Conservation (phyloP, 2,113 vertebrate species). For the Bucco capensis region DNA sequence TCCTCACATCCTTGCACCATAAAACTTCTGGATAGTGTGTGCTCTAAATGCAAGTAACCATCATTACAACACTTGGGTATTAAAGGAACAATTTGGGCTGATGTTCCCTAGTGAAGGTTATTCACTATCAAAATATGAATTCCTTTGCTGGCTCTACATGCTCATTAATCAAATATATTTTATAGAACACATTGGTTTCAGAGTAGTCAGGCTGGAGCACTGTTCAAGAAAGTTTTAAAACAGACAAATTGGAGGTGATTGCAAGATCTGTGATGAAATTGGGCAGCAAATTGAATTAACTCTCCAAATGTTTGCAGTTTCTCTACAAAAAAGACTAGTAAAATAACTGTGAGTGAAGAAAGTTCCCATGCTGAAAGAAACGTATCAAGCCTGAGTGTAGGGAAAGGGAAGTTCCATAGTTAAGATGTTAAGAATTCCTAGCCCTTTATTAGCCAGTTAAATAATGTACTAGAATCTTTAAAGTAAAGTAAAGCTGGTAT, state of each 20-base stretch:
- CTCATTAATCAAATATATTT: conserved; percentile 17
- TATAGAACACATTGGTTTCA: neutral
- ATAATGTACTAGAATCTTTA: neutral
- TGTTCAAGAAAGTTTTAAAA: neutral
- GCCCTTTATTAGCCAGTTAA: neutral
- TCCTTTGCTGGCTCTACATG: neutral
- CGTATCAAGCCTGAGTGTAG: neutral
- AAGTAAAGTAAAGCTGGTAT: neutral
- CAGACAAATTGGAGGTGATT: neutral
- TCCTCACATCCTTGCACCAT: neutral
- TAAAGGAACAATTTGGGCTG: conserved; percentile 9
- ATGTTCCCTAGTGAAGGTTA: conserved; percentile 17
- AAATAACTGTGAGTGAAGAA: neutral
- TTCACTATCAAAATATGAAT: neutral
- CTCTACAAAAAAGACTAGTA: neutral
- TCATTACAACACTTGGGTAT: neutral
- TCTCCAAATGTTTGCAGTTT: neutral
- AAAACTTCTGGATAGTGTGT: neutral
- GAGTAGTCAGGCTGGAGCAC: neutral
- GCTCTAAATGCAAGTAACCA: neutral
- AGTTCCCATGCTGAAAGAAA: neutral
- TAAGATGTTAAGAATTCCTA: neutral
- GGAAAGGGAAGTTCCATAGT: neutral
- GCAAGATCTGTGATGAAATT: neutral
- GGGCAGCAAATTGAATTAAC: neutral